Evolutionary conservation across 2,797 vertebrate genomes (phyloP), one percentile per base, ranked within the genome.

Genomic region (Ctenopoma multispine): DNA sequence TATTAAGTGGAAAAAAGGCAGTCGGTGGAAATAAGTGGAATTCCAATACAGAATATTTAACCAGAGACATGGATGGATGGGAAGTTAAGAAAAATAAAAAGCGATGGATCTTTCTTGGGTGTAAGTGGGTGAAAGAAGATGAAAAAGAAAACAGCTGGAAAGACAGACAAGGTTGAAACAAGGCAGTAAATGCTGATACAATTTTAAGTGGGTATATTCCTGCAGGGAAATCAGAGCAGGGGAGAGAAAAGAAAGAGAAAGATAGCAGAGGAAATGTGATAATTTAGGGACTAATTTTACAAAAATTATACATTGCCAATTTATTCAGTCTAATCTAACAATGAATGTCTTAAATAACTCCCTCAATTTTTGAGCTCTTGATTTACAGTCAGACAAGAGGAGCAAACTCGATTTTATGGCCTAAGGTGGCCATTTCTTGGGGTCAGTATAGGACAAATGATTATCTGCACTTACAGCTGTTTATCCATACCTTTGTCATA

Each of bases 21-120:
- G 58, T 53, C 71, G 46, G 38, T 21, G 23, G 53, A 65, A 51
- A 62, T 29, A 44, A 38, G 34, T 13, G 7, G 54, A 55, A 40
- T 38, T 69, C 48, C 47, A 36, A 24, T 43, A 29, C 29, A 11
- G 24, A 79, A 70, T 70, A 69, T 68, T 51, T 31, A 81, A 72
- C 4, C 9, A 14, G 11, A 62, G 55, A 49, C 1, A 14, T n/a
- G 34, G 62, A 63, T 14, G 20, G 29, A 63, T 18, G 44, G 63
- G 53, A 61, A 23, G 46, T 49, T 63, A 46, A 9, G 48, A 49
- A 70, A 69, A 57, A 79, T 0, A 38, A 60, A 60, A 24, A 23
- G 53, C 13, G 3, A 81, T 80, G 34, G 86, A 82, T 84, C 59
- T 71, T 87, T 68, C 72, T 65, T 64, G 63, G n/a, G 58, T 24